Base-by-base conservation (phyloP, 2,888 invertebrate genomes). In the Micoletzkya japonica region DNA sequence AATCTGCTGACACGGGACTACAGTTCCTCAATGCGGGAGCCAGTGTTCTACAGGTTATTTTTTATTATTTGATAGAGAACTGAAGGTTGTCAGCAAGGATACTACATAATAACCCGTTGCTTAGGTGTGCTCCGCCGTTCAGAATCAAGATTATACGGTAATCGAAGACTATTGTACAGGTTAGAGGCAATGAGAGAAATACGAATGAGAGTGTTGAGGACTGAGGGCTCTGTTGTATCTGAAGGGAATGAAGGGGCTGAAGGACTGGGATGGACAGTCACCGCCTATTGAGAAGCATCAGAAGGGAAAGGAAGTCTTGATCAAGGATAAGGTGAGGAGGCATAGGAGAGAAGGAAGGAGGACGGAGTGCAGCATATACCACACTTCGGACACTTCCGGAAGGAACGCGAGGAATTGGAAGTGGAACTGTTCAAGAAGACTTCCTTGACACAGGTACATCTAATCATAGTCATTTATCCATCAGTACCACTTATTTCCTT, bases 131-230 rank as follows among this genome's bases (percentile, higher is more conserved):
- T 96, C 95, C 81, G 93, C 97, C 0, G 90, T 98, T 28, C 97
- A 98, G 87, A 98, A 98, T 88, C 97, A 98, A 88, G 97, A 98
- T 87, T 98, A 95, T 85, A 96, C 96, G 0, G 88, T 98, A 0
- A 91, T 98, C 59, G 93, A 96, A 14, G 97, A 98, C 87, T 98
- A 97, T 86, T 90, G 91, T 70, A 92, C 91, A 0, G 64, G 64
- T 66, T 36, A 36, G 64, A 20, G 10, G 44, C n/a, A n/a, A n/a
- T n/a, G n/a, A n/a, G n/a, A n/a, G n/a, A n/a, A n/a, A n/a, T n/a
- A n/a, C n/a, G n/a, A n/a, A n/a, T n/a, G n/a, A n/a, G n/a, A n/a
- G n/a, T 68, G 24, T 30, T 2, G 32, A 57, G 84, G 84, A n/a
- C 80, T 84, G 26, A 73, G 78, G 24, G 81, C 83, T 17, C 76